A percentile compares a stretch with the other conserved stretches of the same genome.
Conservation (phyloP, 2,797 vertebrate genomes). For the Argya squamiceps region DNA sequence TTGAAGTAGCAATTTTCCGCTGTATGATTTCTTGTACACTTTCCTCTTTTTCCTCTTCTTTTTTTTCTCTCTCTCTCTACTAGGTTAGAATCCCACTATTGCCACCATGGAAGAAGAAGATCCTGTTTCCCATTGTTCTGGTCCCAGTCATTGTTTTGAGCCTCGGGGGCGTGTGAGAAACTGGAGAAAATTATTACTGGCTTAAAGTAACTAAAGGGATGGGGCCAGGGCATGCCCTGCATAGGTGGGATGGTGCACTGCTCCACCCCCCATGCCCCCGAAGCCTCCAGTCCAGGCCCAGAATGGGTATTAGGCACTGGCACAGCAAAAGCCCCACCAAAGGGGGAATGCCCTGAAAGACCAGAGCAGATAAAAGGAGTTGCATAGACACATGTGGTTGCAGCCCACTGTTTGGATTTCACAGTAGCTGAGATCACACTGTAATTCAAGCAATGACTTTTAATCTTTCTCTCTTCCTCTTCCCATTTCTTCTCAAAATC, state of each 20-base stretch:
- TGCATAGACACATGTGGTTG: not conserved
- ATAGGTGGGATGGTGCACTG: not conserved
- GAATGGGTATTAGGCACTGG: not conserved
- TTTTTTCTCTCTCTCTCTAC: not conserved
- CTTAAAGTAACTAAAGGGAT: not conserved
- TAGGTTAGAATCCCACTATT: not conserved
- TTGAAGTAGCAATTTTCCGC: not conserved
- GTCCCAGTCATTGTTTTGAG: not conserved
- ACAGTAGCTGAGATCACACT: not conserved
- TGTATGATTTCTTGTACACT: not conserved
- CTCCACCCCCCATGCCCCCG: fast-evolving
- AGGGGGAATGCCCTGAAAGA: not conserved
- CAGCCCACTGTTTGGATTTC: not conserved
- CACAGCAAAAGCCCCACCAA: not conserved
- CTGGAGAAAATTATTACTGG: not conserved
- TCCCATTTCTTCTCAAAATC: not conserved
- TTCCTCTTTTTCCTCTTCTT: not conserved
- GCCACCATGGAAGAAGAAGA: not conserved
- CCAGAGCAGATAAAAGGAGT: not conserved
- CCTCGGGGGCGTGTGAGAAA: fast-evolving
- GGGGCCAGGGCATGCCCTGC: not conserved
- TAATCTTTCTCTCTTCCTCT: not conserved
- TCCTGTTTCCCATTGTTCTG: not conserved
- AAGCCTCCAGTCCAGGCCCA: not conserved
- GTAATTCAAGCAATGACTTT: not conserved